Evolutionary conservation across 2,113 vertebrate species (phyloP).

Genomic region (Menidia beryllina): DNA sequence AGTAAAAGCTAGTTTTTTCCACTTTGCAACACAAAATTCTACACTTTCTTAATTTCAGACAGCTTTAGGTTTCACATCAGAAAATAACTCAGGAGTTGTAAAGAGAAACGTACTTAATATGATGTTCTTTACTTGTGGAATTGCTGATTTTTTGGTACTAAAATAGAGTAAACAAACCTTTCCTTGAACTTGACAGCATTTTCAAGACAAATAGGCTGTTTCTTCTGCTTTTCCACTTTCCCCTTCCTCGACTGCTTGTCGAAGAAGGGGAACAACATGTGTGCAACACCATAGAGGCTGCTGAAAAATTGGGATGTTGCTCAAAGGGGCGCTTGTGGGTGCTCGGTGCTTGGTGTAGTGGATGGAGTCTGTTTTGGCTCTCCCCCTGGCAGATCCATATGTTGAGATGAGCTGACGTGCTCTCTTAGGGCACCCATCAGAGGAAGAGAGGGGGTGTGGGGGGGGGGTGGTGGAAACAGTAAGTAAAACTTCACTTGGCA

Average conservation of each 20-base stretch:
- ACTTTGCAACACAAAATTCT: too few species aligned
- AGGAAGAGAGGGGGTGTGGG: too few species aligned
- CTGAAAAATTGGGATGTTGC: conserved; percentile 17
- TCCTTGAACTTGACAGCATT: not conserved
- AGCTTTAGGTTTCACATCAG: too few species aligned
- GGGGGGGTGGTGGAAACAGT: not conserved
- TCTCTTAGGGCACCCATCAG: conserved; percentile 35
- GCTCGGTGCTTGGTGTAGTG: not conserved
- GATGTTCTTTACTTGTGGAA: not conserved
- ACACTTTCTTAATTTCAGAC: too few species aligned
- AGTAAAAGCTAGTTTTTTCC: too few species aligned
- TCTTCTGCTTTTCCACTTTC: conserved; percentile 21
- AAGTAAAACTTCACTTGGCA: conserved; percentile 45
- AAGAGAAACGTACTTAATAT: too few species aligned
- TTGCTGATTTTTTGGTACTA: not conserved
- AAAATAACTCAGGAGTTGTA: too few species aligned
- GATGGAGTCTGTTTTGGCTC: conserved; percentile 15
- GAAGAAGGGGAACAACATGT: too few species aligned
- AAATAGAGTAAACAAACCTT: not conserved
- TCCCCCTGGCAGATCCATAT: conserved; percentile 20
- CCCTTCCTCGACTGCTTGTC: conserved; percentile 40
- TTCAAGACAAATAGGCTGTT: conserved; percentile 22
- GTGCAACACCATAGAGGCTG: not conserved
- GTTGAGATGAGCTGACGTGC: conserved; percentile 58
- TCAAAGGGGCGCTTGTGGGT: conserved; percentile 28